phyloP scores from a whole-genome alignment of 2,888 invertebrate genomes.

The Coenonympha arcania region DNA sequence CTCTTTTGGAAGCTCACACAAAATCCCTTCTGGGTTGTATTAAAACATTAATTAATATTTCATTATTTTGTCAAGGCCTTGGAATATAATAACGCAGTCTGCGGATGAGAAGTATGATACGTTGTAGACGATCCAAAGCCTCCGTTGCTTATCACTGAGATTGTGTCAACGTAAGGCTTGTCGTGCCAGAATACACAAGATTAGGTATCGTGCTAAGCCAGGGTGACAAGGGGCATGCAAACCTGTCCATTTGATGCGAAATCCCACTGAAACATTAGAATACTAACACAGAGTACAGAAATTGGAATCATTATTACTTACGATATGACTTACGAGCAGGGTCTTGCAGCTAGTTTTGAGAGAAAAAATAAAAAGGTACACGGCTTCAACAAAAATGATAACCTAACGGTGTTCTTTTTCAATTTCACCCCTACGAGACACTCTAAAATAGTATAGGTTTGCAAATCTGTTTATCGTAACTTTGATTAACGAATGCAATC shows the following conservation, averaged over 20 bases:
- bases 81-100: not conserved
- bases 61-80: not conserved
- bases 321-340: no score
- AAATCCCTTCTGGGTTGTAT: no score
- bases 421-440: not conserved
- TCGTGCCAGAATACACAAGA: conserved; percentile 24
- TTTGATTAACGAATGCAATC: not conserved
- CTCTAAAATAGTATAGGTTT: not conserved
- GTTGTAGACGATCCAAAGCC: conserved; percentile 18
- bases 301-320: not conserved
- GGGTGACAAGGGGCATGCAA: conserved; percentile 22
- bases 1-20: no score
- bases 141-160: conserved; percentile 21
- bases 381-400: no score
- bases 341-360: no score
- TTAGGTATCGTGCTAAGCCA: conserved; percentile 20
- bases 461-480: not conserved
- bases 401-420: no score
- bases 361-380: no score
- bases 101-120: conserved; percentile 9
- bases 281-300: not conserved
- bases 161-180: conserved; percentile 24
- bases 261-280: conserved; percentile 3
- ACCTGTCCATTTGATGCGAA: conserved; percentile 12
- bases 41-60: no score